Evolutionary conservation across 53 echinoderm and acorn worm genomes (phyloP), one percentile per base, ranked within the genome.

Genomic region (Antedon mediterranea): DNA sequence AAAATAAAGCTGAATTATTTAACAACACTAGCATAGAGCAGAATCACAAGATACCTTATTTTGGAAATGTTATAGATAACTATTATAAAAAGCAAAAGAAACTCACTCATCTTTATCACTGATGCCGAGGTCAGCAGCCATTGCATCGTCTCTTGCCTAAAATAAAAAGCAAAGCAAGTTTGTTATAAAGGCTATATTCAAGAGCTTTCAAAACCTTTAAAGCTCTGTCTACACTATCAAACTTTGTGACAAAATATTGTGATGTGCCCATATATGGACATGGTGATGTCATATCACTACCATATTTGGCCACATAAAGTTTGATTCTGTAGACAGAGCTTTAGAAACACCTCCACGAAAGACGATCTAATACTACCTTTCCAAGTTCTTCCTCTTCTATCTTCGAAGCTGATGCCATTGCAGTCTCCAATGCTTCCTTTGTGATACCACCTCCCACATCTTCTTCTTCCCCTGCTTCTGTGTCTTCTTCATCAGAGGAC

Each of bases 341-440:
- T n/a, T n/a, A n/a, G n/a, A n/a, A n/a, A n/a, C n/a, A n/a, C n/a
- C n/a, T n/a, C n/a, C n/a, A n/a, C n/a, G n/a, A n/a, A n/a, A n/a
- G n/a, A n/a, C n/a, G n/a, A n/a, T n/a, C 13, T 7, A n/a, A n/a
- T 77, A 82, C 77, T 41, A 95, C 95, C 75, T 95, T 95, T 44
- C 95, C 95, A 28, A 95, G 82, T 72, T 91, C 91, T 71, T 95
- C 95, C 72, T 89, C 95, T 73, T 95, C 95, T 79, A 81, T 88
- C 79, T 84, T 74, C 9, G 95, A 85, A 34, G 91, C 89, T 5
- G 89, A 85, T 3, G 87, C 89, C 91, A 95, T 95, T 31, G 89
- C 91, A 32, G 79, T 82, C 43, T 91, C 95, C 71, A 95, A 43
- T 32, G 86, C 89, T 28, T 82, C 81, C 57, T 88, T 81, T 34